phyloP scores from a whole-genome alignment of 2,113 vertebrate genomes.

The Poeciliopsis retropinna region DNA sequence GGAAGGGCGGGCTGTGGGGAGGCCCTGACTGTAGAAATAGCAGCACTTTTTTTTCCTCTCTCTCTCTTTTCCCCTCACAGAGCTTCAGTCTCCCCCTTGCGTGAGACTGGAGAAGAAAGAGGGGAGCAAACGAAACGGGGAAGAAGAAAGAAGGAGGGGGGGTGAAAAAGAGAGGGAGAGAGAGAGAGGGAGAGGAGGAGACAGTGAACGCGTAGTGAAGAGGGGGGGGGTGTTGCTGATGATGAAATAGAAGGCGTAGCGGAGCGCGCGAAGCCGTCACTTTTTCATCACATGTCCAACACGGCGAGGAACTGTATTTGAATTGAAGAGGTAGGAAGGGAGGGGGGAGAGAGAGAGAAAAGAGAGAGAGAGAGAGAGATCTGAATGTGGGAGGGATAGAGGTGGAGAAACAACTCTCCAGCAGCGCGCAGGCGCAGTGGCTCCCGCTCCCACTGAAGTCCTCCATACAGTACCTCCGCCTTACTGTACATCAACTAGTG shows the following conservation, averaged over 20 bases:
- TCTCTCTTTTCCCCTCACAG: conserved; percentile 44
- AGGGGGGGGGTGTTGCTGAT: conserved; percentile 79
- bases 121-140: conserved; percentile 64
- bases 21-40: conserved; percentile 87
- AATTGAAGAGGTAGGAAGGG: conserved; percentile 57
- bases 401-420: conserved; percentile 78
- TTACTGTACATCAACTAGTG: conserved; percentile 62
- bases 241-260: conserved; percentile 86
- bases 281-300: conserved; percentile 82
- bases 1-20: conserved; percentile 86
- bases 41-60: conserved; percentile 64
- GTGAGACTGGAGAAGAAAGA: conserved; percentile 82
- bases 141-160: conserved; percentile 65
- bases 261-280: conserved; percentile 78
- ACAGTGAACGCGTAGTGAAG: conserved; percentile 70
- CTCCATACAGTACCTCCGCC: conserved; percentile 57
- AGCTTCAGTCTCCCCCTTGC: conserved; percentile 82
- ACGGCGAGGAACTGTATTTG: conserved; percentile 78
- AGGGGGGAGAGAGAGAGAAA: conserved; percentile 55
- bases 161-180: conserved; percentile 56
- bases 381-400: conserved; percentile 61
- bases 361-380: conserved; percentile 51
- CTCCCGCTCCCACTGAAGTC: conserved; percentile 61
- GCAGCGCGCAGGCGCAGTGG: conserved; percentile 77
- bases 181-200: conserved; percentile 56